phyloP scores from a whole-genome alignment of 1,140 invertebrate species.

The Halesus radiatus region DNA sequence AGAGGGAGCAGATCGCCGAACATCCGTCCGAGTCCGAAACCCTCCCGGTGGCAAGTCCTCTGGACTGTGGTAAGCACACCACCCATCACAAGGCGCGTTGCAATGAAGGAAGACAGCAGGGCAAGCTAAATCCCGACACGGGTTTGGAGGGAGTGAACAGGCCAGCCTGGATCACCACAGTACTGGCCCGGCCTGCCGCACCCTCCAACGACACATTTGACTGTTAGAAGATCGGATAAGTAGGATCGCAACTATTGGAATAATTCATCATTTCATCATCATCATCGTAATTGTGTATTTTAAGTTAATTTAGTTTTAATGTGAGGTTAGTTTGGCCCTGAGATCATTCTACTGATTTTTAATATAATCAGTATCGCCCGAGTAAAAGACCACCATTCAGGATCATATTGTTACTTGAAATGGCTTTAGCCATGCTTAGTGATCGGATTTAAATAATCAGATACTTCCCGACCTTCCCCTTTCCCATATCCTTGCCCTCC shows the following conservation, averaged over 20 bases:
- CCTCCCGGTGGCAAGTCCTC: conserved; percentile 78
- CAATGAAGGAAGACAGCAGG: background rate
- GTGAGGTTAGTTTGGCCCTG: too few species aligned
- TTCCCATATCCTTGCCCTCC: too few species aligned
- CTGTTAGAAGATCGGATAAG: background rate
- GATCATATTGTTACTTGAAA: too few species aligned
- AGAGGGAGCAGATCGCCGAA: conserved; percentile 72
- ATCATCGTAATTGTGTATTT: background rate
- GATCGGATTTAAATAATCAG: too few species aligned
- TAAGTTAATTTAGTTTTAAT: background rate
- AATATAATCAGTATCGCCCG: too few species aligned
- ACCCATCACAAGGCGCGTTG: background rate
- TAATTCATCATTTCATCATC: background rate
- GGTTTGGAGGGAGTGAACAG: background rate
- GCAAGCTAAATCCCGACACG: conserved; percentile 15
- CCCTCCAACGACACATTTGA: conserved; percentile 9
- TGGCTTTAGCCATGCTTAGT: too few species aligned
- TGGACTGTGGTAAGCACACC: conserved; percentile 73
- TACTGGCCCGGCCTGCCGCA: too few species aligned
- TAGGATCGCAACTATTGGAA: background rate
- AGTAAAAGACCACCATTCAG: too few species aligned
- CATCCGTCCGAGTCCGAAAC: conserved; percentile 76
- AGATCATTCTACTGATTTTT: too few species aligned
- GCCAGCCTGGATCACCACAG: background rate
- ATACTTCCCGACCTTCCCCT: too few species aligned